Percentiles rank a stretch among this genome's conserved stretches.
Evolutionary conservation across 2,888 invertebrate genomes (phyloP).

Genomic region (Aelia acuminata): DNA sequence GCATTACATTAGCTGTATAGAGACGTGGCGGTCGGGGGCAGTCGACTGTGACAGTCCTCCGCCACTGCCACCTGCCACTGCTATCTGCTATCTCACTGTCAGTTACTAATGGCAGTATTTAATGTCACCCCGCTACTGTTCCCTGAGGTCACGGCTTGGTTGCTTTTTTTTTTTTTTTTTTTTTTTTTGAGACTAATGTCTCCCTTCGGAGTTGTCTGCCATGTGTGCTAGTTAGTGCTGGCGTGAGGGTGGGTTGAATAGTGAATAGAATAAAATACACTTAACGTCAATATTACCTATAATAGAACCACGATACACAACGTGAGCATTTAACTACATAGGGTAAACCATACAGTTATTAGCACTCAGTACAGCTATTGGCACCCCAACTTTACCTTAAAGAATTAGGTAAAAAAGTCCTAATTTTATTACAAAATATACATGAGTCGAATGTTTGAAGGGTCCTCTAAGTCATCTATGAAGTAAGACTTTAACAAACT

Average conservation of each 20-base stretch:
- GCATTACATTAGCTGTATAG: background rate
- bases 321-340: too few species aligned
- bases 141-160: background rate
- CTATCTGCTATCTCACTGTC: background rate
- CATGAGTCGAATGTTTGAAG: too few species aligned
- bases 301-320: too few species aligned
- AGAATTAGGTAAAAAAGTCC: too few species aligned
- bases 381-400: too few species aligned
- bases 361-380: too few species aligned
- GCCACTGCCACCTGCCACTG: conserved; percentile 3
- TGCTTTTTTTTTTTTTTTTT: background rate
- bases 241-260: background rate
- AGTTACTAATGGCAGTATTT: background rate
- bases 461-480: too few species aligned
- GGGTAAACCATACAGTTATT: too few species aligned
- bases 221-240: background rate
- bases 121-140: background rate
- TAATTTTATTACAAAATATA: too few species aligned
- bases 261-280: background rate
- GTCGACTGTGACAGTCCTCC: background rate
- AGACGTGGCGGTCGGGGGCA: background rate
- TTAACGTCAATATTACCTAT: background rate
- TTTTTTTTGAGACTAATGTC: background rate
- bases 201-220: background rate
- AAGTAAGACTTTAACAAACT: too few species aligned